Percentiles rank a stretch among this genome's conserved stretches.
Evolutionary conservation across 2,888 invertebrate genomes (phyloP).

Genomic region (Cotesia congregata): DNA sequence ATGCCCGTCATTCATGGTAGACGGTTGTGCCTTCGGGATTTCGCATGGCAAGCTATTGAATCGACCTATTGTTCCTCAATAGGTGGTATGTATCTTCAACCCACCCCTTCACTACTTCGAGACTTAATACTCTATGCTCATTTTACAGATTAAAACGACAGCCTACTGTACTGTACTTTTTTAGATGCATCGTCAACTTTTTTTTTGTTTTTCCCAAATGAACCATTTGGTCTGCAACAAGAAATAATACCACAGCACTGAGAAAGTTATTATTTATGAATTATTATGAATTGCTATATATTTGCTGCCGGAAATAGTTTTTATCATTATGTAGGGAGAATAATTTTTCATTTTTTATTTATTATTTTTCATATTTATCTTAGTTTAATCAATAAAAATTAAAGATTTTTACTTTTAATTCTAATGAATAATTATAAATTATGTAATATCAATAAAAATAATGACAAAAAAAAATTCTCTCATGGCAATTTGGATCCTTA

Average conservation of each 20-base stretch:
- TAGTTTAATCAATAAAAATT: too few species aligned
- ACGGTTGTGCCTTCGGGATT: slow-evolving; percentile 51
- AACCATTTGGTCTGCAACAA: background rate
- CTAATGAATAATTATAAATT: too few species aligned
- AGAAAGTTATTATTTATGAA: background rate
- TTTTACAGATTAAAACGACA: slow-evolving; percentile 5
- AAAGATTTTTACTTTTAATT: too few species aligned
- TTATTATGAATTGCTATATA: background rate
- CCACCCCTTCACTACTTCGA: background rate
- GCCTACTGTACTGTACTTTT: background rate
- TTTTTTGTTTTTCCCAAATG: background rate
- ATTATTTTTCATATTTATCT: too few species aligned
- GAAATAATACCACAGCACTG: background rate
- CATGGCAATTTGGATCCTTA: too few species aligned
- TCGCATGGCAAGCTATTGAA: slow-evolving; percentile 27
- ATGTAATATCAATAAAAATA: too few species aligned
- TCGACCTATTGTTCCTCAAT: slow-evolving; percentile 28
- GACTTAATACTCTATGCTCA: background rate
- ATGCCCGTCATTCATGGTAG: slow-evolving; percentile 64
- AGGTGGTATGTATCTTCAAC: slow-evolving; percentile 13
- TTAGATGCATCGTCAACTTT: background rate
- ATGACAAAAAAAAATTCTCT: too few species aligned
- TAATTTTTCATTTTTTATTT: too few species aligned
- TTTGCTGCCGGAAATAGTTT: too few species aligned
- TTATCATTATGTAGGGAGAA: too few species aligned